Conservation (phyloP, 2,888 invertebrate species). For the Chironomus tentans region DNA sequence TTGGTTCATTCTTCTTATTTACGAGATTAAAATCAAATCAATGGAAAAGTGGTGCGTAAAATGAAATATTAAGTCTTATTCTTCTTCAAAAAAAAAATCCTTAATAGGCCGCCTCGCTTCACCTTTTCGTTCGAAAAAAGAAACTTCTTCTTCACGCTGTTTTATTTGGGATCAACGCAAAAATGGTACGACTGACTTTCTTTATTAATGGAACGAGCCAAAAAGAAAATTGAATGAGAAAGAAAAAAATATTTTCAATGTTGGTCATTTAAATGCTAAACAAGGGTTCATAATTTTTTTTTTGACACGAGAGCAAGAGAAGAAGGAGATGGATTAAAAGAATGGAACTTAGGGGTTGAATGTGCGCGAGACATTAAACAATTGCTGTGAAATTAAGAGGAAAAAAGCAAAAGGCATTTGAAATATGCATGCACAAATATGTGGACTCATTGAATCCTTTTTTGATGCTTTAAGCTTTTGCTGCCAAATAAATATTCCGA, state of each 20-base stretch:
- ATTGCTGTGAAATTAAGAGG: constrained; percentile 9
- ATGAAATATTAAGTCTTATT: constrained; percentile 11
- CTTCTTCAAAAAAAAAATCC: background rate
- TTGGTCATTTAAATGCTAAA: background rate
- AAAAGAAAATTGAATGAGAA: background rate
- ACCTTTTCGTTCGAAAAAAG: background rate
- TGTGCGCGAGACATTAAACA: constrained; percentile 6
- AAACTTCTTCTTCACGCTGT: background rate
- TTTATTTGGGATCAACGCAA: too few species aligned
- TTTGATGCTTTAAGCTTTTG: too few species aligned
- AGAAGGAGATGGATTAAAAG: too few species aligned
- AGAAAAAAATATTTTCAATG: background rate
- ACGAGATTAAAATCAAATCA: constrained; percentile 12
- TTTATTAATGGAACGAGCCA: background rate
- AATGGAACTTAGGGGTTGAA: constrained; percentile 13
- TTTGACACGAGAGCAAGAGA: background rate
- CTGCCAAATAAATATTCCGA: too few species aligned
- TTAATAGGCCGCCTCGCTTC: background rate
- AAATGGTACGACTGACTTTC: background rate
- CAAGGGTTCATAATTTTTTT: background rate
- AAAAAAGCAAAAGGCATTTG: background rate
- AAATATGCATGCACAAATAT: too few species aligned
- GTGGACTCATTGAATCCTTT: too few species aligned
- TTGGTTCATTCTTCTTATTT: background rate
- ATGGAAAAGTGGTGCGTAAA: constrained; percentile 7